Evolutionary conservation across 2,888 invertebrate genomes (phyloP).

Genomic region (Gastrophysa polygoni): DNA sequence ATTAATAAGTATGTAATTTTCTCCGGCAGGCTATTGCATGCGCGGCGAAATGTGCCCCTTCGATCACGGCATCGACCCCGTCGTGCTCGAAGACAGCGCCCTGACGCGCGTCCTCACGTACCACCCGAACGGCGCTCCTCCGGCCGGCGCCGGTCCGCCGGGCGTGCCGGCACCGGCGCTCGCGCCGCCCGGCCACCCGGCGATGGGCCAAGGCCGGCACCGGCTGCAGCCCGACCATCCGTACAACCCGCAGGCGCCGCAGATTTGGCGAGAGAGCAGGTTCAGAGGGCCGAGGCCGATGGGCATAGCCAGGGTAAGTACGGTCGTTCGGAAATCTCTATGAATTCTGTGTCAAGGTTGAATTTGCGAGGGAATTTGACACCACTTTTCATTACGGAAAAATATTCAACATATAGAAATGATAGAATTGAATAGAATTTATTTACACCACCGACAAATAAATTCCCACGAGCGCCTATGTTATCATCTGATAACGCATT

Average conservation of each 20-base stretch:
- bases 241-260: conserved; percentile 57
- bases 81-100: conserved; percentile 88
- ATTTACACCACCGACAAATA: too few species aligned
- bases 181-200: conserved; percentile 53
- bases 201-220: conserved; percentile 47
- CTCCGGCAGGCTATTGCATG: conserved; percentile 76
- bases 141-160: conserved; percentile 36
- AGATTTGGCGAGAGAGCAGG: conserved; percentile 53
- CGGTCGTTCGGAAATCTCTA: too few species aligned
- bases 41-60: conserved; percentile 95
- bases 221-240: conserved; percentile 42
- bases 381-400: too few species aligned
- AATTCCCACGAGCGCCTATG: too few species aligned
- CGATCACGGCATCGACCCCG: conserved; percentile 96
- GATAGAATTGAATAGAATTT: too few species aligned
- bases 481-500: too few species aligned
- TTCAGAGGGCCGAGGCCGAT: conserved; percentile 52
- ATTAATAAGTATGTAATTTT: too few species aligned
- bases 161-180: conserved; percentile 39
- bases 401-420: too few species aligned
- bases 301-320: conserved; percentile 47
- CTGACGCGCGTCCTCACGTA: conserved; percentile 63
- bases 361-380: too few species aligned
- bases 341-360: too few species aligned
- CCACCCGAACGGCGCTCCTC: conserved; percentile 57